These are phyloP conservation scores for Trichonephila clavata DNA, from an alignment of 1,140 invertebrate genomes.

Conservation along the genomic window DNA sequence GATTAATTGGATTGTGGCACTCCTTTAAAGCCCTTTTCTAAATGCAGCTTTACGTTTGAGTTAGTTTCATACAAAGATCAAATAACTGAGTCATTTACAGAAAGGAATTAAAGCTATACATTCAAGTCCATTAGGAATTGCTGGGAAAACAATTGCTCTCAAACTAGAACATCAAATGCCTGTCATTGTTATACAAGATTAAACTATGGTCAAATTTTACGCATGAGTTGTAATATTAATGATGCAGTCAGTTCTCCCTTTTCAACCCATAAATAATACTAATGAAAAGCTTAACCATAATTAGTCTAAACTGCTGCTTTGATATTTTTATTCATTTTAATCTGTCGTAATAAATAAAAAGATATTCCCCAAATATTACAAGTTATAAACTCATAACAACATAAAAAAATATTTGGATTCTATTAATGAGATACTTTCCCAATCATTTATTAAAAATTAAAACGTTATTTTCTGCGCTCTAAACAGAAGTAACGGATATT, in stretches of 20 bases:
- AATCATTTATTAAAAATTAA: not conserved
- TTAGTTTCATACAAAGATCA: not conserved
- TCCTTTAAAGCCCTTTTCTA: not conserved
- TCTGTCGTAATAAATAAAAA: not conserved
- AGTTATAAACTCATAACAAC: not conserved
- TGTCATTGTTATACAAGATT: not conserved
- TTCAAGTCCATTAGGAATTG: not conserved
- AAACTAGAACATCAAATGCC: not conserved
- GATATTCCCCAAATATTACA: not conserved
- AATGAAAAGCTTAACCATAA: not conserved
- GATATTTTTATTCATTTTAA: not conserved
- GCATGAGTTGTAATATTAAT: not conserved
- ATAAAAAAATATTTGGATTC: not conserved
- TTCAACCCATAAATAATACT: not conserved
- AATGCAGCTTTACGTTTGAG: not conserved
- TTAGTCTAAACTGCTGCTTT: not conserved
- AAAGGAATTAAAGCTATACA: not conserved
- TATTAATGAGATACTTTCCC: not conserved
- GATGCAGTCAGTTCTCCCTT: not conserved
- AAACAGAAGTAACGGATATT: no score
- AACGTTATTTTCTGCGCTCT: no score
- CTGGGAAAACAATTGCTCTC: not conserved
- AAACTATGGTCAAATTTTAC: not conserved
- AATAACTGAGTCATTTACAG: not conserved
- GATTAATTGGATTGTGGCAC: not conserved